Evolutionary conservation across 2,888 invertebrate genomes (phyloP).

Genomic region (Gonocerus acuteangulatus): DNA sequence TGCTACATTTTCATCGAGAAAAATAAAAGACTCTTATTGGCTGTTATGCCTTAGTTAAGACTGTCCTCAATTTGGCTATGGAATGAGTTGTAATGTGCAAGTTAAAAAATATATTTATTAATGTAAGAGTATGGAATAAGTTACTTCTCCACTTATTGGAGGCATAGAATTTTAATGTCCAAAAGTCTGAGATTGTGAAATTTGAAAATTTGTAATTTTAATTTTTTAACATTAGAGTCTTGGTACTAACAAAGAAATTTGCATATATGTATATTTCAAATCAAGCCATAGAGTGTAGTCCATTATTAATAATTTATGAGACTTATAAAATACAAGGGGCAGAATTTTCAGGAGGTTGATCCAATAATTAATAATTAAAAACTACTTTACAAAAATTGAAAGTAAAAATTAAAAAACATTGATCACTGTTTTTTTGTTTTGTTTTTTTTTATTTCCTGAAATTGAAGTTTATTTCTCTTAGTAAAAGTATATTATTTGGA

Average conservation of each 20-base stretch:
- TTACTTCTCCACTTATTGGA: constrained; percentile 29
- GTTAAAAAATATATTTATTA: constrained; percentile 13
- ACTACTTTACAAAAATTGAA: not conserved
- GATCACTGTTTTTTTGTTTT: no score
- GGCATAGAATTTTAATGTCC: constrained; percentile 36
- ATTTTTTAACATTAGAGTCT: constrained; percentile 33
- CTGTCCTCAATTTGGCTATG: constrained; percentile 29
- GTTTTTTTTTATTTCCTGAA: no score
- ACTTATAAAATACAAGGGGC: not conserved
- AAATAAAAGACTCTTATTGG: constrained; percentile 22
- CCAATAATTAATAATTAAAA: constrained; percentile 33
- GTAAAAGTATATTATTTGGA: no score
- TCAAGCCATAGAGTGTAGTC: not conserved
- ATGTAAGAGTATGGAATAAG: constrained; percentile 25
- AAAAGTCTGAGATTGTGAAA: constrained; percentile 38
- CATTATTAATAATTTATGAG: not conserved
- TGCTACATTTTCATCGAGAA: no score
- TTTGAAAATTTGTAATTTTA: constrained; percentile 37
- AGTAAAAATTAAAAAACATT: no score
- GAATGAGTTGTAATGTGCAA: constrained; percentile 16
- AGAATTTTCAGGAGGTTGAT: not conserved
- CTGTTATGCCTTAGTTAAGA: constrained; percentile 30
- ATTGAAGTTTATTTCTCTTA: no score
- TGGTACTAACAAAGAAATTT: constrained; percentile 22
- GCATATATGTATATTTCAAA: not conserved